Percentiles rank a stretch among this genome's conserved stretches.
Conservation (phyloP, 37 sponge, comb jelly and placozoan species). For the Eunapius fragilis region DNA sequence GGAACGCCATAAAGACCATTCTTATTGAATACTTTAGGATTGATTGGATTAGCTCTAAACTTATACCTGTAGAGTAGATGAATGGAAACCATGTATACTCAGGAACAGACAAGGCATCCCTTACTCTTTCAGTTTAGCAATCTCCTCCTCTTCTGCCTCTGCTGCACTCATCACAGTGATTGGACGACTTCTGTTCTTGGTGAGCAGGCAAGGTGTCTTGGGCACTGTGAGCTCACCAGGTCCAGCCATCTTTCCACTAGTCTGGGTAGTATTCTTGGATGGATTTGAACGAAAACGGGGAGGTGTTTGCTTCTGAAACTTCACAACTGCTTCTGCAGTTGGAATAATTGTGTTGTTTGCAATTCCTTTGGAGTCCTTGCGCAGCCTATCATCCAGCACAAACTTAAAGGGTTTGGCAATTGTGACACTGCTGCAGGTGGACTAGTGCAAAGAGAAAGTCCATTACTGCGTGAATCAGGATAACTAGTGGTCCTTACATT, state of each 20-base stretch:
- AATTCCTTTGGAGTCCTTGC: slow-evolving; percentile 16
- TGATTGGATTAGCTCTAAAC: slow-evolving; percentile 75
- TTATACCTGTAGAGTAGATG: slow-evolving; percentile 43
- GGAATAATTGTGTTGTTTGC: background rate
- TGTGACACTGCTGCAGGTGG: slow-evolving; percentile 18
- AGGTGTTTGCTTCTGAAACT: slow-evolving; percentile 63
- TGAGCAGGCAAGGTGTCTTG: slow-evolving; percentile 59
- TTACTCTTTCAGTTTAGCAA: slow-evolving; percentile 55
- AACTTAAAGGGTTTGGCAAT: slow-evolving; percentile 73
- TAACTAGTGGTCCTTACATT: background rate
- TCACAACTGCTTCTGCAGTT: slow-evolving; percentile 54
- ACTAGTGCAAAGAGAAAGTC: background rate
- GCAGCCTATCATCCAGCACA: slow-evolving; percentile 3
- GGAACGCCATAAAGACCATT: slow-evolving; percentile 63
- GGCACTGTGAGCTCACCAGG: slow-evolving; percentile 47
- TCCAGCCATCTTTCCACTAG: background rate
- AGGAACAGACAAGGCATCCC: slow-evolving; percentile 2
- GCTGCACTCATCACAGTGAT: slow-evolving; percentile 27
- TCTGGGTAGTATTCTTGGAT: no score
- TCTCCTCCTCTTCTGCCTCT: slow-evolving; percentile 69
- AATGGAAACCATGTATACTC: background rate
- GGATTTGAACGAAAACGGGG: slow-evolving; percentile 50
- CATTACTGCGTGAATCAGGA: background rate
- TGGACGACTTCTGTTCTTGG: slow-evolving; percentile 48
- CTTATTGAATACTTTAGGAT: slow-evolving; percentile 48